Base-by-base conservation (phyloP, 2,888 invertebrate genomes). In the Tipula lateralis region DNA sequence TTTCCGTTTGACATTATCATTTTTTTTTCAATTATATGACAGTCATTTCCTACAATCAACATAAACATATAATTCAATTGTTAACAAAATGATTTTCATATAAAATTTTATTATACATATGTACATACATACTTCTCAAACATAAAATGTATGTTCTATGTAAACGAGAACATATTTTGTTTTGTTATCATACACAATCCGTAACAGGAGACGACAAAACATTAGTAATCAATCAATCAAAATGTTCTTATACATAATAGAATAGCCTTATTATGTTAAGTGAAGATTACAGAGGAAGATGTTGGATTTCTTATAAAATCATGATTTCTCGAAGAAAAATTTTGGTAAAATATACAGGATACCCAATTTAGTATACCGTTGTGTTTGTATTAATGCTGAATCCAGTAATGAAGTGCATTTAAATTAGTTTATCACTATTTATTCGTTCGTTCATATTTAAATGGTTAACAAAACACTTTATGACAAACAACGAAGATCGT, bases 141-240 rank as follows among this genome's bases (percentile, higher is more conserved):
- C 6, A 32, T 32, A 32, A 32, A 4, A 32, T 32, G 6, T 32
- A 32, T 36, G 36, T 7, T 66, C 66, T 24, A 4, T 66, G 24
- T 66, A 66, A 24, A n/a, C n/a, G n/a, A n/a, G n/a, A n/a, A 66
- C 9, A 66, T 66, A 66, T 66, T 66, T 24, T 66, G 24, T 24
- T 19, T 12, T 19, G 66, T 66, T 24, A 66, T 66, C 66, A 66
- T 66, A 66, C 7, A 24, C 24, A 66, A 66, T 66, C 66, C 24
- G 66, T 66, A 66, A 66, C 66, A 66, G 24, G 66, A 66, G 24
- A 66, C 66, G 66, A 66, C 66, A 66, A 19, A 66, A 66, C 66
- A 66, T 66, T 24, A 66, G 24, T 24, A 66, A 66, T 66, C 66
- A 66, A 66, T 66, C 66, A 66, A 66, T 66, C 66, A 66, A 66